Percentiles rank a stretch among this genome's conserved stretches.
phyloP scores from a whole-genome alignment of 2,888 invertebrate genomes.

The Oxytorus armatus region DNA sequence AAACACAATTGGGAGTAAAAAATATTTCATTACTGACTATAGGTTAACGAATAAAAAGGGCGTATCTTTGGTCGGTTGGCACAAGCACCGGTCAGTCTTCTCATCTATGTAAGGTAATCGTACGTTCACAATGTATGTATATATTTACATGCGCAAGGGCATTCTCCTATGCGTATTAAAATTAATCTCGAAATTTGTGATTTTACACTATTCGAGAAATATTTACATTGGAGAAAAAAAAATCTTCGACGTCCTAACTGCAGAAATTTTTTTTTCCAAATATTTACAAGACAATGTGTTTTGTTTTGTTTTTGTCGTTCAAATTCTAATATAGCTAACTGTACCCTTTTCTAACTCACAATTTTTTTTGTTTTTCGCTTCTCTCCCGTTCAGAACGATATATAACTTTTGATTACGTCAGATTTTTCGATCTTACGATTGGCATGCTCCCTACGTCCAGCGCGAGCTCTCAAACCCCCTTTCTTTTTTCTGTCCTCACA shows the following conservation, averaged over 20 bases:
- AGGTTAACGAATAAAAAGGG: slow-evolving; percentile 57
- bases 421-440: slow-evolving; percentile 45
- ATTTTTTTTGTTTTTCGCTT: background rate
- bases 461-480: slow-evolving; percentile 65
- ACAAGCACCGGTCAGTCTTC: slow-evolving; percentile 84
- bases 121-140: slow-evolving; percentile 69
- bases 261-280: slow-evolving; percentile 6
- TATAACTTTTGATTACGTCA: slow-evolving; percentile 64
- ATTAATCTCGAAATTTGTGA: slow-evolving; percentile 69
- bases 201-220: slow-evolving; percentile 67
- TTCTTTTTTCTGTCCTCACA: slow-evolving; percentile 30
- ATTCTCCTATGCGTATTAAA: slow-evolving; percentile 39
- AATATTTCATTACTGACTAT: slow-evolving; percentile 56
- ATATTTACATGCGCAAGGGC: slow-evolving; percentile 67
- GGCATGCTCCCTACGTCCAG: slow-evolving; percentile 73
- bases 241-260: slow-evolving; percentile 1
- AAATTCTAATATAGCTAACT: slow-evolving; percentile 19
- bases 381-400: slow-evolving; percentile 21
- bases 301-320: background rate
- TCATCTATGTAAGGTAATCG: slow-evolving; percentile 78
- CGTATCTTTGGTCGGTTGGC: slow-evolving; percentile 83
- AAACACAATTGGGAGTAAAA: slow-evolving; percentile 46
- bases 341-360: slow-evolving; percentile 4
- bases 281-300: slow-evolving; percentile 56
- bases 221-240: slow-evolving; percentile 56